Evolutionary conservation across 1,140 invertebrate genomes (phyloP), one percentile per base, ranked within the genome.

Genomic region (Schmidtea mediterranea): DNA sequence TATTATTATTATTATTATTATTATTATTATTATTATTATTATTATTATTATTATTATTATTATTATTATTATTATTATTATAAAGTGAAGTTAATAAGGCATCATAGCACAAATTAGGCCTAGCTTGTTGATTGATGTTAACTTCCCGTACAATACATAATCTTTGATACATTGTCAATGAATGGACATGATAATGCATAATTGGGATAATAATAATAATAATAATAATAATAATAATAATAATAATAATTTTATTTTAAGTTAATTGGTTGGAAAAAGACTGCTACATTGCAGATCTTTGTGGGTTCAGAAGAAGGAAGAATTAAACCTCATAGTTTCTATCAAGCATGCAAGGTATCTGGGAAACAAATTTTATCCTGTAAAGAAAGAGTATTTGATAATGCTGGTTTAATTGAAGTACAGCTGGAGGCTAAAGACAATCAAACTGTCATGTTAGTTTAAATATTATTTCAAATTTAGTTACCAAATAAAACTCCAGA

Each of bases 291-390:
- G 23, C 75, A 92, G 70, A 79, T 92, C 12, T 92, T 84, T 59
- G 86, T 92, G 56, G 86, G 84, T 5, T 82, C 79, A 2, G 84
- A 92, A 59, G 53, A 72, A 76, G 43, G 81, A 75, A 57, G 59
- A 49, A 78, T 83, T 10, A 75, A 77, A 15, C 82, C 82, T 0
- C 83, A 87, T 58, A 82, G 86, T 75, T 87, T 87, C 62, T 87
- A 89, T 62, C 81, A 86, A 62, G 82, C 84, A 0, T 90, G 84
- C 62, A 77, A 81, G 50, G 84, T 94, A 0, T 79, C 78, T 52
- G 84, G 86, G 0, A 92, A 92, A 41, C 18, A 19, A 19, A 41
- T 23, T 41, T 41, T 41, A 19, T 41, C 18, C 3, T 41, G 18
- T 41, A 41, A 41, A 41, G 22, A 41, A 12, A 41, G 40, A 41